A percentile compares a stretch with the other conserved stretches of the same genome.
Conservation (phyloP, 2,797 vertebrate species). For the Galagoides demidoff region DNA sequence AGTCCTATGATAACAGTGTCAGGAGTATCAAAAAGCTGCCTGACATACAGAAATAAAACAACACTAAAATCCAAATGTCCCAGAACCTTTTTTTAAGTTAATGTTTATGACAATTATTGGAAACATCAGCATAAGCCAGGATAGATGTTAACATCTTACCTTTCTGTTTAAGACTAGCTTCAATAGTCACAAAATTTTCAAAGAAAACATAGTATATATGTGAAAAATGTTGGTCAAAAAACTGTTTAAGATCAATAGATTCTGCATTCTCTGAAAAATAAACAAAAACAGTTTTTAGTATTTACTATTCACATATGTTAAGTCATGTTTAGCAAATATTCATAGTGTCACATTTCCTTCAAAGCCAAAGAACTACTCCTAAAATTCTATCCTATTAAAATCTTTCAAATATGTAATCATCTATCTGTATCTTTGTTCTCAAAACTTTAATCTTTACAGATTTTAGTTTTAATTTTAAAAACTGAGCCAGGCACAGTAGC, state of each 20-base stretch:
- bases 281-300: constrained; percentile 60
- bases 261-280: constrained; percentile 96
- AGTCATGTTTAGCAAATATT: constrained; percentile 44
- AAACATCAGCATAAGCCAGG: constrained; percentile 32
- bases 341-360: constrained; percentile 37
- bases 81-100: constrained; percentile 33
- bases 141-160: constrained; percentile 86
- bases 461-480: constrained; percentile 53
- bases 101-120: constrained; percentile 36
- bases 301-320: constrained; percentile 60
- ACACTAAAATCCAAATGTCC: neutral
- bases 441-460: constrained; percentile 19
- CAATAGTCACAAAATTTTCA: constrained; percentile 99
- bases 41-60: constrained; percentile 1
- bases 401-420: neutral
- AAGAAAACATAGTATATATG: constrained; percentile 99
- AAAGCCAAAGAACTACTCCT: constrained; percentile 34
- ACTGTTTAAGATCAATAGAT: constrained; percentile 96
- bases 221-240: constrained; percentile 98
- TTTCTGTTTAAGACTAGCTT: constrained; percentile 98
- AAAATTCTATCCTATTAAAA: constrained; percentile 55
- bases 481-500: neutral
- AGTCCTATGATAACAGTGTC: neutral
- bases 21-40: neutral
- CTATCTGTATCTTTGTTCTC: neutral